Conservation (phyloP, 1,140 invertebrate species). For the Euwallacea fornicatus region DNA sequence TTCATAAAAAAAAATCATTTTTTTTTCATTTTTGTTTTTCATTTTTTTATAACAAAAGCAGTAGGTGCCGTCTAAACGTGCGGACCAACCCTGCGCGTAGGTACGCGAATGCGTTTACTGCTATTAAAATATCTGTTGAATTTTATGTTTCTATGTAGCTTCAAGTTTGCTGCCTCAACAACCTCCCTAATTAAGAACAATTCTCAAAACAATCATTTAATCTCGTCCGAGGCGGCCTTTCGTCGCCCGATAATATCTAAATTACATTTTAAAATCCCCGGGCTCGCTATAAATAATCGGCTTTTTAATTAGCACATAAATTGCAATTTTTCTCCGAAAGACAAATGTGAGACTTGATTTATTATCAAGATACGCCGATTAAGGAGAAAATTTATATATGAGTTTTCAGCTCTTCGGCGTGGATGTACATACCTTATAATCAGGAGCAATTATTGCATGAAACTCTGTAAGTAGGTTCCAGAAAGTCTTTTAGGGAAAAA, state of each 20-base stretch:
- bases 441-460: no score
- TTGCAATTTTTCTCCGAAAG: conserved; percentile 31
- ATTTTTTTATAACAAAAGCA: no score
- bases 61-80: no score
- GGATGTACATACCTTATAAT: neutral
- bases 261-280: conserved; percentile 36
- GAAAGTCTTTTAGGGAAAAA: neutral
- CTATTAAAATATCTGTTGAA: no score
- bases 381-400: conserved; percentile 27
- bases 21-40: no score
- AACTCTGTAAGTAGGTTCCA: no score
- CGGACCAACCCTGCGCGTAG: no score
- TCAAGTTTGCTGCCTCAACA: neutral
- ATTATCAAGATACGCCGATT: conserved; percentile 15
- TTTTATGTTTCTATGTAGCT: no score
- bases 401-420: neutral
- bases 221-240: conserved; percentile 29
- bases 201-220: conserved; percentile 34
- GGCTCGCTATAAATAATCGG: conserved; percentile 31
- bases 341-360: conserved; percentile 38
- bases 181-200: conserved; percentile 17
- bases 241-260: conserved; percentile 37
- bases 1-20: no score
- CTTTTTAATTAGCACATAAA: conserved; percentile 38
- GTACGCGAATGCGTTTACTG: no score